phyloP scores from a whole-genome alignment of 1,140 invertebrate genomes.

The Rhopalosiphum padi region DNA sequence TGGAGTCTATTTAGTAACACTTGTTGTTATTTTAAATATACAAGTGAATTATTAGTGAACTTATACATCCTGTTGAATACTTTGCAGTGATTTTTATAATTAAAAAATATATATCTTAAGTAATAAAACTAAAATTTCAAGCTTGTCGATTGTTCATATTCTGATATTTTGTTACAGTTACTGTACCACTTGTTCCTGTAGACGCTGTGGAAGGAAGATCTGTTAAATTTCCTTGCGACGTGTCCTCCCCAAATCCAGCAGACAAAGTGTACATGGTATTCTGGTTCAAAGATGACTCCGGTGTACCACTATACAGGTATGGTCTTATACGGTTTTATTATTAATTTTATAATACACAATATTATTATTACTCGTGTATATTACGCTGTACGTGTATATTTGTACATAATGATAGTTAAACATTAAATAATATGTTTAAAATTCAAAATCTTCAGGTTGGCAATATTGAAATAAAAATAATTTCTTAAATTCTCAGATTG shows the following conservation, averaged over 20 bases:
- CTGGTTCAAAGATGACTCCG: conserved; percentile 75
- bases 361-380: neutral
- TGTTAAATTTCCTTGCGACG: conserved; percentile 72
- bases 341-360: neutral
- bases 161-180: conserved; percentile 47
- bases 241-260: conserved; percentile 67
- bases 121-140: neutral
- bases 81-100: neutral
- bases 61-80: neutral
- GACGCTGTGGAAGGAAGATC: conserved; percentile 60
- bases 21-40: neutral
- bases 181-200: conserved; percentile 59
- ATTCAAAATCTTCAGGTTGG: neutral
- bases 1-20: neutral
- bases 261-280: conserved; percentile 75
- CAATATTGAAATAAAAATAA: neutral
- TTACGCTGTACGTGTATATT: neutral
- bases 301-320: conserved; percentile 66
- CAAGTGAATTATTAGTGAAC: neutral
- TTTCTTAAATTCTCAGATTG: neutral
- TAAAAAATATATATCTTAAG: no score
- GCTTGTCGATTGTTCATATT: neutral
- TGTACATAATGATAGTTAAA: neutral
- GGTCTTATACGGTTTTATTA: neutral
- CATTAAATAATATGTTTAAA: neutral